These are phyloP conservation scores for Steinernema scapterisci DNA, from an alignment of 2,888 invertebrate genomes.

Conservation along the genomic window DNA sequence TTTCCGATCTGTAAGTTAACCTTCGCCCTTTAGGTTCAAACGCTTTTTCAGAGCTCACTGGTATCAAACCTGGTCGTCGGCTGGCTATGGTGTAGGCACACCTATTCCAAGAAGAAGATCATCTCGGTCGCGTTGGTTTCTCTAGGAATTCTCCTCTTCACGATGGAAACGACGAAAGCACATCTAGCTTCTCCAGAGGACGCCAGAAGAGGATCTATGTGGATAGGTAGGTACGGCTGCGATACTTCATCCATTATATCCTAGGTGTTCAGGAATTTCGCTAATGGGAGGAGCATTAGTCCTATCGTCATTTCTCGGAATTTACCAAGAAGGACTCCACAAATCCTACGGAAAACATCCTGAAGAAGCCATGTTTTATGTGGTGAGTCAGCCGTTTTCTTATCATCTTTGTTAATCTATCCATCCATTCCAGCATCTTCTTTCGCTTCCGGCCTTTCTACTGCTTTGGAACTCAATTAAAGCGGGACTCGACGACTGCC, in stretches of 20 bases:
- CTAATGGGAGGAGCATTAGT: slow-evolving; percentile 85
- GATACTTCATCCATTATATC: not conserved
- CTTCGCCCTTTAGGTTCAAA: no score
- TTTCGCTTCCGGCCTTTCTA: slow-evolving; percentile 86
- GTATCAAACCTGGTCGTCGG: slow-evolving; percentile 96
- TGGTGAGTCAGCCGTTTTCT: slow-evolving; percentile 42
- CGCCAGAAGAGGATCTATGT: no score
- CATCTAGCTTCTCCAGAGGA: no score
- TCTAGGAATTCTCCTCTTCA: slow-evolving; percentile 86
- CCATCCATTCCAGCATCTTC: slow-evolving; percentile 75
- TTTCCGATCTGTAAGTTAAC: slow-evolving; percentile 81
- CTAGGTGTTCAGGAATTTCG: slow-evolving; percentile 66
- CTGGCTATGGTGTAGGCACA: slow-evolving; percentile 82
- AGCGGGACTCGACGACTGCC: not conserved
- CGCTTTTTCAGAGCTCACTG: slow-evolving; percentile 78
- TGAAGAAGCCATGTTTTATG: slow-evolving; percentile 62
- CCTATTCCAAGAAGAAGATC: slow-evolving; percentile 78
- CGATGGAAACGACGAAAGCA: slow-evolving; percentile 76
- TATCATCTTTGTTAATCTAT: not conserved
- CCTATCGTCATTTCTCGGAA: slow-evolving; percentile 79
- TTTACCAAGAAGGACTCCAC: slow-evolving; percentile 70
- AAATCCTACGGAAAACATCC: slow-evolving; percentile 77
- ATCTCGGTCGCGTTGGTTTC: slow-evolving; percentile 89
- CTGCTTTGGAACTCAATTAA: slow-evolving; percentile 74
- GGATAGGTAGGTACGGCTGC: not conserved